These are phyloP conservation scores for Iselma pallidipennis DNA, from an alignment of 2,888 invertebrate genomes.

Conservation along the genomic window DNA sequence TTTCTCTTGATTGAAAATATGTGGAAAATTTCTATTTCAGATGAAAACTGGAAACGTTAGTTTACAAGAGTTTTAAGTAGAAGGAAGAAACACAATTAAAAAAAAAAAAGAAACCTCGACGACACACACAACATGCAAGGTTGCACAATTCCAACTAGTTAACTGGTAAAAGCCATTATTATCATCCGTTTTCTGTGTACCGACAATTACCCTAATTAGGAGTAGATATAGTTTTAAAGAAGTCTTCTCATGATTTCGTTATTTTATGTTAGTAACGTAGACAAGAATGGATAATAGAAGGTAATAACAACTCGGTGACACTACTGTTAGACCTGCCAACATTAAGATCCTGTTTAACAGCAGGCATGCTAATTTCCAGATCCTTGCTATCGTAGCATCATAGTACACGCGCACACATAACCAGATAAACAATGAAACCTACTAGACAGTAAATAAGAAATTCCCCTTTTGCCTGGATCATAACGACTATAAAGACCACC, in stretches of 20 bases:
- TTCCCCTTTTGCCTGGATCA: constrained; percentile 36
- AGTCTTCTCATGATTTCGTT: no score
- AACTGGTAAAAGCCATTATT: not conserved
- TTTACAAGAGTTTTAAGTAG: not conserved
- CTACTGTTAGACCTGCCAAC: constrained; percentile 23
- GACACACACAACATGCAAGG: not conserved
- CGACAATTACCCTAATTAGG: not conserved
- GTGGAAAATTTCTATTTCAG: not conserved
- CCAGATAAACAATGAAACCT: not conserved
- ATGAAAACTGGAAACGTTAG: not conserved
- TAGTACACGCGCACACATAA: no score
- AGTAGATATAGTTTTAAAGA: no score
- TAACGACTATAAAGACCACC: constrained; percentile 51
- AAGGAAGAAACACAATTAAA: not conserved
- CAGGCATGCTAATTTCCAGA: constrained; percentile 46
- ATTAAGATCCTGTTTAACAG: constrained; percentile 19
- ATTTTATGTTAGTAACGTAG: no score
- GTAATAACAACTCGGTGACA: constrained; percentile 25
- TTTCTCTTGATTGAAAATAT: not conserved
- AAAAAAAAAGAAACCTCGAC: no score
- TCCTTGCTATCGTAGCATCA: constrained; percentile 24
- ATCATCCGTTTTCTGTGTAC: not conserved
- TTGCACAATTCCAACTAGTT: not conserved
- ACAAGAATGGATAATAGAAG: no score
- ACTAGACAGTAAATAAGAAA: constrained; percentile 45